Conservation (phyloP, 2,113 vertebrate genomes). For the Colistium nudipinnis region DNA sequence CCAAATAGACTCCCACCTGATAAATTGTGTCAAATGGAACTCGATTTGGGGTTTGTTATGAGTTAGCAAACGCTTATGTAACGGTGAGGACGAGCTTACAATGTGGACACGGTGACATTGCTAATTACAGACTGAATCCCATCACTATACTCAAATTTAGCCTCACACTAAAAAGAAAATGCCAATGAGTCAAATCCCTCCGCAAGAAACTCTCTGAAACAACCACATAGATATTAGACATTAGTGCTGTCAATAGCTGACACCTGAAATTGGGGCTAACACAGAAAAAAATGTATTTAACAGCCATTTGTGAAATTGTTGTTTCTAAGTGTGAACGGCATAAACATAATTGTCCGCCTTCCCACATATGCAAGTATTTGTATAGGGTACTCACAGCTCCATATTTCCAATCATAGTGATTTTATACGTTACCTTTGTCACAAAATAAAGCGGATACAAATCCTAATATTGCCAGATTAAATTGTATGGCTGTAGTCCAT, state of each 20-base stretch:
- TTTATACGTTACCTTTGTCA: not conserved
- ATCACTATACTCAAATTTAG: conserved; percentile 18
- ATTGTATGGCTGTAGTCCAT: too few relatives aligned
- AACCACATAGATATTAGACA: not conserved
- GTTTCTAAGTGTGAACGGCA: not conserved
- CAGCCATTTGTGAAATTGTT: not conserved
- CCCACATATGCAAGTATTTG: not conserved
- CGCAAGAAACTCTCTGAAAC: not conserved
- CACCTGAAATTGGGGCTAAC: not conserved
- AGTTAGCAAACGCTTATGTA: conserved; percentile 52
- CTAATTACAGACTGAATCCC: conserved; percentile 37
- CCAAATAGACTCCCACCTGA: conserved; percentile 52
- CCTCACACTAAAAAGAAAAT: conserved; percentile 9
- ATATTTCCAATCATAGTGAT: not conserved
- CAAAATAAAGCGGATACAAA: too few relatives aligned
- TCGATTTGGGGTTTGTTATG: conserved; percentile 39
- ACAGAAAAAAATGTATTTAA: not conserved
- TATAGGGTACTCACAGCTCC: not conserved
- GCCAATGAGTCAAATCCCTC: conserved; percentile 6
- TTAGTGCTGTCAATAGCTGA: not conserved
- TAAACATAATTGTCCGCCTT: not conserved
- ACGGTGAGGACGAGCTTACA: conserved; percentile 29
- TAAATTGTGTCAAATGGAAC: conserved; percentile 31
- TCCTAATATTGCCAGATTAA: not conserved
- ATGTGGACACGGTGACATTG: conserved; percentile 53